These are phyloP conservation scores for Hipposideros larvatus DNA, from an alignment of 2,797 vertebrate genomes.

Conservation along the genomic window DNA sequence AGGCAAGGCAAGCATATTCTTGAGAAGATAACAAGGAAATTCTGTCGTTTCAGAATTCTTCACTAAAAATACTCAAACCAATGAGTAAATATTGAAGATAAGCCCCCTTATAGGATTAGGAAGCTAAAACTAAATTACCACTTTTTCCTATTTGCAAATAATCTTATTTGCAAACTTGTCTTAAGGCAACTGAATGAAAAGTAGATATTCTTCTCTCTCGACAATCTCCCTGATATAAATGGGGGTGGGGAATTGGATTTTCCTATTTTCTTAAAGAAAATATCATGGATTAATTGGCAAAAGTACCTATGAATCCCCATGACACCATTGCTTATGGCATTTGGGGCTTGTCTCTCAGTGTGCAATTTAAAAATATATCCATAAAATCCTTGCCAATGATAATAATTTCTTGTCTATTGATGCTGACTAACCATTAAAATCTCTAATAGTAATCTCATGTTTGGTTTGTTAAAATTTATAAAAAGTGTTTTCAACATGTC, in stretches of 20 bases:
- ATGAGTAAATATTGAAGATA: conserved; percentile 68
- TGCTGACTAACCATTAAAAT: conserved; percentile 65
- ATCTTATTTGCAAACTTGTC: conserved; percentile 72
- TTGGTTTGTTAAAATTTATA: conserved; percentile 50
- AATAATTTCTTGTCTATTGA: conserved; percentile 52
- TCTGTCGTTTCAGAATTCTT: conserved; percentile 48
- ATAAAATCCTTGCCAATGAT: conserved; percentile 60
- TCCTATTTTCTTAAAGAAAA: conserved; percentile 70
- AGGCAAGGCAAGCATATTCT: conserved; percentile 43
- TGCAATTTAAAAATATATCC: conserved; percentile 50
- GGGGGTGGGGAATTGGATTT: conserved; percentile 69
- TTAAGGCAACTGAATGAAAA: conserved; percentile 72
- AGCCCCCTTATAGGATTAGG: conserved; percentile 40
- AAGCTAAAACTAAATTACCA: conserved; percentile 68
- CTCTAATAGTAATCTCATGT: conserved; percentile 35
- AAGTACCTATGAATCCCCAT: conserved; percentile 49
- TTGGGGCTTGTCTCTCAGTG: conserved; percentile 50
- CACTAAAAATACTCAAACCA: conserved; percentile 68
- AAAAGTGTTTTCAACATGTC: conserved; percentile 1
- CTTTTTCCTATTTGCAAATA: conserved; percentile 73
- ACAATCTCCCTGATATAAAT: conserved; percentile 65
- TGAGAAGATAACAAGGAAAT: conserved; percentile 50
- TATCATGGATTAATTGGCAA: conserved; percentile 71
- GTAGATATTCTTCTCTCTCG: conserved; percentile 61
- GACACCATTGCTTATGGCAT: conserved; percentile 47